A percentile compares a stretch with the other conserved stretches of the same genome.
Conservation (phyloP, 2,888 invertebrate genomes). For the Agonopterix arenella region DNA sequence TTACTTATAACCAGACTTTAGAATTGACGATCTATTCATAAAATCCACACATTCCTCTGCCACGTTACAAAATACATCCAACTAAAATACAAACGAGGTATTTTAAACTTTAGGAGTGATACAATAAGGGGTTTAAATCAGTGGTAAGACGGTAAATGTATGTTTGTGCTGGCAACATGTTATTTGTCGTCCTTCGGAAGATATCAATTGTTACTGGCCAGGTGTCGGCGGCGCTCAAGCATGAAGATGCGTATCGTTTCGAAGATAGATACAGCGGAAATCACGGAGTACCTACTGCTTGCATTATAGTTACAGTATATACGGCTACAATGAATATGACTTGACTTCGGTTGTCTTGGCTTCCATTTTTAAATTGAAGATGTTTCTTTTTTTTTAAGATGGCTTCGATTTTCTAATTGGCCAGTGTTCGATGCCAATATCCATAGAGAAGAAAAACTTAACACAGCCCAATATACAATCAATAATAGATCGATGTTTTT, state of each 20-base stretch:
- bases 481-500: too few relatives aligned
- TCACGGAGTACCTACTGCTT: constrained; percentile 7
- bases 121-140: not conserved
- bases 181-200: constrained; percentile 69
- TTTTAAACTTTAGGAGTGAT: constrained; percentile 8
- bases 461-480: too few relatives aligned
- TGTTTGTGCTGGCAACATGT: constrained; percentile 23
- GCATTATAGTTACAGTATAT: too few relatives aligned
- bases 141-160: constrained; percentile 3
- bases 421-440: too few relatives aligned
- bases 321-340: too few relatives aligned
- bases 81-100: constrained; percentile 5
- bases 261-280: constrained; percentile 38
- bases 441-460: too few relatives aligned
- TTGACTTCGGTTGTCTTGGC: too few relatives aligned
- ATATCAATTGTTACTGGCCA: constrained; percentile 63
- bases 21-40: constrained; percentile 48
- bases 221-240: constrained; percentile 34
- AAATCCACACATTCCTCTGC: constrained; percentile 22
- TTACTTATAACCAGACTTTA: constrained; percentile 22
- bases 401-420: too few relatives aligned
- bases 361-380: too few relatives aligned
- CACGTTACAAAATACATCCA: not conserved
- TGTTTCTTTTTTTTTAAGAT: too few relatives aligned
- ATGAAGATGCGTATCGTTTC: constrained; percentile 49